phyloP scores from a whole-genome alignment of 2,888 invertebrate genomes.

The Noctua janthina region DNA sequence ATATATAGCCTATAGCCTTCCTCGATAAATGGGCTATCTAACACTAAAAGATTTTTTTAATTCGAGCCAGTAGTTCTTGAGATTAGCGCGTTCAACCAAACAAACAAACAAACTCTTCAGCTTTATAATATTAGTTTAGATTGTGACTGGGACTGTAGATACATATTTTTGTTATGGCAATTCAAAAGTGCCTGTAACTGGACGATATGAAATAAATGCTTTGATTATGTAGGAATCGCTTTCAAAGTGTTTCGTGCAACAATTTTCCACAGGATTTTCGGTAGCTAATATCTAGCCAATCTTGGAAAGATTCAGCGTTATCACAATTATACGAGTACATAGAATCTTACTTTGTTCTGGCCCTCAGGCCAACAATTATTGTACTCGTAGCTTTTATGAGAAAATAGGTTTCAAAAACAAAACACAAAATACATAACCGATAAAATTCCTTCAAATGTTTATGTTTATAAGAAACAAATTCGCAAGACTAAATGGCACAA shows the following conservation, averaged over 20 bases:
- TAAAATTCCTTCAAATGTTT: neutral
- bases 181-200: neutral
- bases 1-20: too few relatives aligned
- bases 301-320: neutral
- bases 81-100: too few relatives aligned
- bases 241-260: neutral
- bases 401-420: neutral
- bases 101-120: too few relatives aligned
- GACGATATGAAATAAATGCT: neutral
- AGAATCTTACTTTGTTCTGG: neutral
- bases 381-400: neutral
- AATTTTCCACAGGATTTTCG: neutral
- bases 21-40: too few relatives aligned
- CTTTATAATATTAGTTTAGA: too few relatives aligned
- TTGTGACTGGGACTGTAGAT: neutral
- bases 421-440: neutral
- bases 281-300: neutral
- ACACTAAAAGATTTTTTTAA: too few relatives aligned
- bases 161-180: neutral
- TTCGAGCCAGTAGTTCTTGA: too few relatives aligned
- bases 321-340: too few relatives aligned
- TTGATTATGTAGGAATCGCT: neutral
- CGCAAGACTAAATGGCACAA: constrained; percentile 15
- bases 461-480: constrained; percentile 6
- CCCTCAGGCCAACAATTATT: neutral